Conservation (phyloP, 2,113 vertebrate species). For the Pygoscelis antarcticus region DNA sequence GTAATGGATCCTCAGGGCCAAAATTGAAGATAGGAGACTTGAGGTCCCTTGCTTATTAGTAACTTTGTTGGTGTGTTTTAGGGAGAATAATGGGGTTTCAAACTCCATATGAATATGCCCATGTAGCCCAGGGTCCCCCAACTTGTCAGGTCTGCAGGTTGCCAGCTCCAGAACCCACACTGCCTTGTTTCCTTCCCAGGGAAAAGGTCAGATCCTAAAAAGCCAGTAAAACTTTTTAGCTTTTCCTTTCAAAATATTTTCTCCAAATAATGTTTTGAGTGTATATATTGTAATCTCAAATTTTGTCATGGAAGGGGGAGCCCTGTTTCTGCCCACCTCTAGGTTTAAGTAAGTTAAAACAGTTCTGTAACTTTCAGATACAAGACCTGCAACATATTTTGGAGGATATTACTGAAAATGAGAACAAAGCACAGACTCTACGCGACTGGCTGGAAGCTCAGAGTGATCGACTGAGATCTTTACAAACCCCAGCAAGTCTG, state of each 20-base stretch:
- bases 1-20: background rate
- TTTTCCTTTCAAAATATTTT: background rate
- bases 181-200: background rate
- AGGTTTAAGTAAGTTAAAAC: background rate
- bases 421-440: constrained; percentile 77
- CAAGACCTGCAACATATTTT: constrained; percentile 78
- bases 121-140: background rate
- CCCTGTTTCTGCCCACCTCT: background rate
- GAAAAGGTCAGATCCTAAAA: background rate
- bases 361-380: constrained; percentile 70
- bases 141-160: background rate
- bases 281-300: background rate
- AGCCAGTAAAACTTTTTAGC: background rate
- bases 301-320: background rate
- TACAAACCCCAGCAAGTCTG: constrained; percentile 73
- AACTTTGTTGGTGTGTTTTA: background rate
- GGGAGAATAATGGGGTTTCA: background rate
- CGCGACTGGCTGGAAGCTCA: constrained; percentile 81
- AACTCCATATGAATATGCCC: background rate
- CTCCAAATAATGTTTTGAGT: background rate
- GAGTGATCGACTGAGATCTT: constrained; percentile 70
- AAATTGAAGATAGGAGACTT: background rate
- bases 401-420: constrained; percentile 75
- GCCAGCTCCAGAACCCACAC: background rate
- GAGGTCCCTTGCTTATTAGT: background rate